Evolutionary conservation across 35 echinoderm and acorn worm species (phyloP), one percentile per base, ranked within the genome.

Genomic region (Chiridota heheva): DNA sequence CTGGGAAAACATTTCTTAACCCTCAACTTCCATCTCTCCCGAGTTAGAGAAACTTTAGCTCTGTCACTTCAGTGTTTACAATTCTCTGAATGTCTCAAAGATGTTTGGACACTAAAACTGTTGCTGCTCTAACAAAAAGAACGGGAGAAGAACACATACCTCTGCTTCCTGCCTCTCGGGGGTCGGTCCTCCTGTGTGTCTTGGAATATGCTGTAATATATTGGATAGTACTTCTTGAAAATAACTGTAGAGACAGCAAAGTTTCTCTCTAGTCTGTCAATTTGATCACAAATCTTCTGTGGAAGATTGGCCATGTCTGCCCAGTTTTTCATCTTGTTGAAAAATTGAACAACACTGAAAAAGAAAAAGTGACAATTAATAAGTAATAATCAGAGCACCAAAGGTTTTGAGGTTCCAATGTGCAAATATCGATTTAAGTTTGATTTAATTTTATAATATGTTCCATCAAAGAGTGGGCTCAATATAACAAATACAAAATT

Each of bases 271-370:
- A 98, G 61, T 4, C 95, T 84, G 44, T 98, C 95, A 4, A 98
- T 89, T 77, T 98, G 91, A 75, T 98, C 95, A 1, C 95, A 85
- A 53, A 98, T 88, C 56, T 98, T 86, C 41, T 91, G 80, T 15
- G 95, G 89, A 16, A 98, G 60, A 51, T 98, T 98, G 62, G 95
- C 95, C 95, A 98, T 98, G 81, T 98, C 95, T 4, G 84, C 76
- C 95, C 95, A 98, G 38, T 98, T 98, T 68, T 98, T 98, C 89
- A 98, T 98, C 85, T 98, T 98, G 75, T 76, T 89, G 81, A 98
- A 98, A 71, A 98, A 98, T 81, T 98, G 95, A n/a, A 98, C 86
- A 4, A 98, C 78, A 87, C 95, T 98, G 81, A 4, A 33, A 70
- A 82, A 63, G 53, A 35, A 60, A 15, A 40, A 68, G 73, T 25